Evolutionary conservation across 2,113 vertebrate genomes (phyloP).

Genomic region (Rhinolophus sinicus): DNA sequence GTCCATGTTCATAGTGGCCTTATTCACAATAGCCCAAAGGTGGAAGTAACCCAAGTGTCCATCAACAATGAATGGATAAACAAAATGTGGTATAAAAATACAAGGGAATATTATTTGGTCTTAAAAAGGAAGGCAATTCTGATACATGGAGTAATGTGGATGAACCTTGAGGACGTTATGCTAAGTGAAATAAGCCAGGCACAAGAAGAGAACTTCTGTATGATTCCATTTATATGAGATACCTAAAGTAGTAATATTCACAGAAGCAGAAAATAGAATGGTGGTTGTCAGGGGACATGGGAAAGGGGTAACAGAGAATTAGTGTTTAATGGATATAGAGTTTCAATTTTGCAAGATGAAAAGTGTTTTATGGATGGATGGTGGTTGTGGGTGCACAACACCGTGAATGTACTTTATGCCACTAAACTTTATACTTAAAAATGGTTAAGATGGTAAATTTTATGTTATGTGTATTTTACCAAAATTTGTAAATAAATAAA

Average conservation of each 20-base stretch:
- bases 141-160: background rate
- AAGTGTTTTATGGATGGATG: background rate
- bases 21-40: background rate
- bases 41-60: background rate
- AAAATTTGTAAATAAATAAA: background rate
- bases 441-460: background rate
- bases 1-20: background rate
- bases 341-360: background rate
- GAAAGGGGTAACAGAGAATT: background rate
- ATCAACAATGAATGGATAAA: background rate
- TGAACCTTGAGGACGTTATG: background rate
- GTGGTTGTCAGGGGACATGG: background rate
- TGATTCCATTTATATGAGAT: background rate
- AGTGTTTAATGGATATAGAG: background rate
- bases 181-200: background rate
- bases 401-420: background rate
- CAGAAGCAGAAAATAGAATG: background rate
- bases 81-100: background rate
- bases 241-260: background rate
- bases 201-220: background rate
- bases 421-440: background rate
- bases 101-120: background rate
- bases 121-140: background rate
- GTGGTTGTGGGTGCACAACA: background rate
- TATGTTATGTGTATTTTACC: background rate